Conservation (phyloP, 92 coral and sea anemone species). For the Epizoanthus fatuus region DNA sequence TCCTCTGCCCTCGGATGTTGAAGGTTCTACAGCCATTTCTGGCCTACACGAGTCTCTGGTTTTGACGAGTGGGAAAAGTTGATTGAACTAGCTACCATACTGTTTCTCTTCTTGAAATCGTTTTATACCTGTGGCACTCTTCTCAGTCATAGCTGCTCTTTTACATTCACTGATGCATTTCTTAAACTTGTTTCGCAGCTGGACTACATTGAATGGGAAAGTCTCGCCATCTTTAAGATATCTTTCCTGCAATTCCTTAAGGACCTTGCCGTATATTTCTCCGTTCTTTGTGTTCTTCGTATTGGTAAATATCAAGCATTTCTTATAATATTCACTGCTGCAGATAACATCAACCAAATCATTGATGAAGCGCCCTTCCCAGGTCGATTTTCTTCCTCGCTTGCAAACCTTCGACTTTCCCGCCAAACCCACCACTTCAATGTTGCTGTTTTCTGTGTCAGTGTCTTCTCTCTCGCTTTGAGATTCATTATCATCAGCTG, state of each 20-base stretch:
- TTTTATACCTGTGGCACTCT: conserved; percentile 15
- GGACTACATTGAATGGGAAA: background rate
- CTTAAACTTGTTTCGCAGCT: conserved; percentile 9
- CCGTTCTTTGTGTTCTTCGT: conserved; percentile 39
- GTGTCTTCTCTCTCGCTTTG: too few species aligned
- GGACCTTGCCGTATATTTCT: conserved; percentile 27
- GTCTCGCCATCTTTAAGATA: background rate
- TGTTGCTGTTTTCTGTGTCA: too few species aligned
- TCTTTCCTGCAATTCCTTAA: conserved; percentile 32
- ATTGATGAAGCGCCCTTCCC: conserved; percentile 14
- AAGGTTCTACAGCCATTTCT: conserved; percentile 62
- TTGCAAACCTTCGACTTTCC: too few species aligned
- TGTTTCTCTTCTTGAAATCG: conserved; percentile 6
- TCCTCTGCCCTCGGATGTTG: conserved; percentile 13
- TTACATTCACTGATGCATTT: conserved; percentile 11
- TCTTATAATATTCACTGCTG: conserved; percentile 49
- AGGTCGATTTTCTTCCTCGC: conserved; percentile 8
- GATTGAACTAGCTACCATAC: conserved; percentile 12
- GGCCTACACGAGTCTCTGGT: conserved; percentile 55
- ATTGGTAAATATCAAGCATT: conserved; percentile 49
- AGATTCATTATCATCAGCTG: too few species aligned
- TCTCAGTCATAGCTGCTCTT: conserved; percentile 3
- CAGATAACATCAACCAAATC: conserved; percentile 53
- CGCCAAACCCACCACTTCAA: too few species aligned
- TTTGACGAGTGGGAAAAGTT: conserved; percentile 43